These are phyloP conservation scores for Linurgus olivaceus DNA, from an alignment of 2,797 vertebrate species.

Conservation along the genomic window DNA sequence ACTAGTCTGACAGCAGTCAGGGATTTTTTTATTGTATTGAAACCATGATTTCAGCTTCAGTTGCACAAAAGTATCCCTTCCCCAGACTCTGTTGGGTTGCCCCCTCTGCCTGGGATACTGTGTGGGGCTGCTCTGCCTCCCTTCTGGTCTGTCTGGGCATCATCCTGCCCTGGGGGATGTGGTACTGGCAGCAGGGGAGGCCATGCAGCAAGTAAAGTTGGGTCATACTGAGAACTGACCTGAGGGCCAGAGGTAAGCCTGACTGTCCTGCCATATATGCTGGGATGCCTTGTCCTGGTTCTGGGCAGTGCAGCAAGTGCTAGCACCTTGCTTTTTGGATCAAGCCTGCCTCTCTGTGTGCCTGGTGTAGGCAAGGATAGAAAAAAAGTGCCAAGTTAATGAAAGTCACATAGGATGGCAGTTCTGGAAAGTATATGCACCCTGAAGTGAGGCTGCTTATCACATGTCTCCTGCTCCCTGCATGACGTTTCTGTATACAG, in stretches of 20 bases:
- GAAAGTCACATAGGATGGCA: neutral
- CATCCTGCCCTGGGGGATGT: neutral
- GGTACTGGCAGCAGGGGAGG: neutral
- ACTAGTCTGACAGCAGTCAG: neutral
- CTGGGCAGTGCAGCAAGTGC: neutral
- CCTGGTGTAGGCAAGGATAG: neutral
- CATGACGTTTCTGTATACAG: neutral
- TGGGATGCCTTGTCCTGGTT: neutral
- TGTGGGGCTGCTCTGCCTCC: neutral
- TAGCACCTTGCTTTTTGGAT: neutral
- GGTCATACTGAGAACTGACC: neutral
- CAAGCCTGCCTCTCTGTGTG: neutral
- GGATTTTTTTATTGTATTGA: neutral
- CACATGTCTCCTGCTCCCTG: neutral
- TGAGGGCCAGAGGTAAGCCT: neutral
- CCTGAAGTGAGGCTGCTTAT: neutral
- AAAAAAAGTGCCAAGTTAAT: neutral
- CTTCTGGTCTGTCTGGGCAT: neutral
- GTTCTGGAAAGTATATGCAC: neutral
- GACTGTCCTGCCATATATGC: neutral
- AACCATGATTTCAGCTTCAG: neutral
- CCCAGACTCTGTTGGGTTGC: fast-evolving
- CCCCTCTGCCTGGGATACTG: neutral
- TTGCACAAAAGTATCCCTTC: neutral
- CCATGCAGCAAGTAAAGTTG: fast-evolving